These are phyloP conservation scores for Drosophila arawakana DNA, from an alignment of 1,140 invertebrate genomes.

Conservation along the genomic window DNA sequence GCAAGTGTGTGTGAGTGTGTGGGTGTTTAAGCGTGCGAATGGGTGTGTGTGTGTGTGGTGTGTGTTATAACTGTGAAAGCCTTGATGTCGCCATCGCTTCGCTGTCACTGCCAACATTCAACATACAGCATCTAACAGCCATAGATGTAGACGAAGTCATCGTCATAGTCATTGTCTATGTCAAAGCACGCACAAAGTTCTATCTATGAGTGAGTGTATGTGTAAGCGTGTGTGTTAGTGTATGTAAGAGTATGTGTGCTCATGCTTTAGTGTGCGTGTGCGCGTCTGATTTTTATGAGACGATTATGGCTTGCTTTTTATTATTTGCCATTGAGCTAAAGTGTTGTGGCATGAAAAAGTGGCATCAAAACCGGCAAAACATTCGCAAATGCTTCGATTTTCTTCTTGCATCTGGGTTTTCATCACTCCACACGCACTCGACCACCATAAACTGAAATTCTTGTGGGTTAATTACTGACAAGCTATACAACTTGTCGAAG, in stretches of 20 bases:
- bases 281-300: constrained; percentile 80
- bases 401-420: background rate
- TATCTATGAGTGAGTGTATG: background rate
- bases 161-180: constrained; percentile 65
- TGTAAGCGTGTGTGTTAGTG: background rate
- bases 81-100: constrained; percentile 41
- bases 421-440: background rate
- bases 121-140: background rate
- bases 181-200: constrained; percentile 58
- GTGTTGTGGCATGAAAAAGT: constrained; percentile 61
- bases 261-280: constrained; percentile 70
- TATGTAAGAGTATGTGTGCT: constrained; percentile 11
- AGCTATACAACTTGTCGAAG: constrained; percentile 6
- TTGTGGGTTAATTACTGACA: constrained; percentile 30
- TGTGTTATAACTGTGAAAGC: constrained; percentile 38
- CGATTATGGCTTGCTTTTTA: constrained; percentile 82
- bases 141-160: constrained; percentile 24
- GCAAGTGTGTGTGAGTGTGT: constrained; percentile 20
- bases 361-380: constrained; percentile 21
- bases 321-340: constrained; percentile 78
- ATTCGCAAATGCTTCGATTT: constrained; percentile 21
- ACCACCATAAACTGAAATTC: constrained; percentile 4
- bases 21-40: constrained; percentile 3
- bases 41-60: constrained; percentile 15
- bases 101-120: constrained; percentile 62